Evolutionary conservation across 2,797 vertebrate species (phyloP).

Genomic region (Pangasius larnaudii): DNA sequence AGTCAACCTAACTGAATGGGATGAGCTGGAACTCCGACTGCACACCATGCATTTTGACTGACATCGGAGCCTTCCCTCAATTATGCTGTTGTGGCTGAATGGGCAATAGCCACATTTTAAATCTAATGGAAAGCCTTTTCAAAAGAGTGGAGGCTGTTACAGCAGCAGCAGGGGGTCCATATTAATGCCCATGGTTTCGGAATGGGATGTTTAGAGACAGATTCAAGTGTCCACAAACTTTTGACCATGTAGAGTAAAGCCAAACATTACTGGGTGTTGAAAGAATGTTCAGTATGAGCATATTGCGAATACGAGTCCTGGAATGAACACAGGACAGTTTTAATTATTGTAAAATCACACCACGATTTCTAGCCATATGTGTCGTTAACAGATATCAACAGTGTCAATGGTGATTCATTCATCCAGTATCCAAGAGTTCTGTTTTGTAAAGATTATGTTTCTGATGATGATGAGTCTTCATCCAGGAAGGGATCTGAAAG

Average conservation of each 20-base stretch:
- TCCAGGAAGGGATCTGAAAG: neutral
- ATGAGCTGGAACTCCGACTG: neutral
- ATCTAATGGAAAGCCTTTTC: neutral
- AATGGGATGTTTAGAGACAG: neutral
- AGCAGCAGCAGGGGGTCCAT: neutral
- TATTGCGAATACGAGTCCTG: neutral
- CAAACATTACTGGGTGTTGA: neutral
- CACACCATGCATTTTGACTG: neutral
- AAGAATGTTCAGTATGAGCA: neutral
- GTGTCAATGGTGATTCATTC: slow-evolving; percentile 1
- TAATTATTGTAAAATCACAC: slow-evolving; percentile 12
- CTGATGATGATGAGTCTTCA: neutral
- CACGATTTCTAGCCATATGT: neutral
- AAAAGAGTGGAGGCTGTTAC: neutral
- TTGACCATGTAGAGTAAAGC: neutral
- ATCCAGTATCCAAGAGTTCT: slow-evolving; percentile 5
- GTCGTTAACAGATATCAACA: neutral
- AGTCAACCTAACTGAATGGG: neutral
- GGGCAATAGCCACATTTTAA: neutral
- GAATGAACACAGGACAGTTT: neutral
- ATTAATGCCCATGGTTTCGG: neutral
- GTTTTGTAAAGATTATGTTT: neutral
- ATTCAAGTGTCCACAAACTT: neutral
- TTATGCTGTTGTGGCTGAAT: neutral
- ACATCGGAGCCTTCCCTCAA: neutral